Evolutionary conservation across 53 echinoderm and acorn worm species (phyloP), one percentile per base, ranked within the genome.

Genomic region (Hippasteria phrygiana): DNA sequence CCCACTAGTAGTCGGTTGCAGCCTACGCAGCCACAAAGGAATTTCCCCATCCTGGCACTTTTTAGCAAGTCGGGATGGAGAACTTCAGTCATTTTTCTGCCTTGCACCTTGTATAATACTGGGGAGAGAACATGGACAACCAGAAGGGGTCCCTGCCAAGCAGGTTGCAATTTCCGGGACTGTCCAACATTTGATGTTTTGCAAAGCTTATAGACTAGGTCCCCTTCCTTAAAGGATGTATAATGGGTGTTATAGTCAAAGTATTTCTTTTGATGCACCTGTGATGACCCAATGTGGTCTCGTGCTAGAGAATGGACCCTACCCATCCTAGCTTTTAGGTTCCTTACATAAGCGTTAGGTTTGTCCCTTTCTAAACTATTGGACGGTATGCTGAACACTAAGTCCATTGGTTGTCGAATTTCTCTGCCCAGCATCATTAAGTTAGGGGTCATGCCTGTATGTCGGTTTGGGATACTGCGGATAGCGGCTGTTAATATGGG

Each of bases 391-490:
- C 74, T 10, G 47, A 42, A 77, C 1, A 77, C 54, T 51, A 77
- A 45, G 22, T 77, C 77, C 11, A 77, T 20, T 24, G 77, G 77
- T 77, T 77, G 77, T 5, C 18, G 3, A 55, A 77, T 35, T 36
- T 77, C 77, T 36, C 77, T 32, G 1, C 77, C 77, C 42, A 55
- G 77, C 75, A 75, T 75, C 50, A 75, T 31, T 4, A 75, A 14
- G 39, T 75, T 46, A 28, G 75, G 75, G 8, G 54, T 54, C 18
- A 77, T n/a, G 55, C 77, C 54, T 3, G 77, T 77, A 20, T 34
- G n/a, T 2, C 77, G 77, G 38, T 77, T 77, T 55, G 77, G 77
- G 11, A 77, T 36, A 22, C 32, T 13, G 2, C 77, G 34, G 1
- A 77, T 77, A 37, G 77, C 77, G 2, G 45, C 34, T 14, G 55